These are phyloP conservation scores for Leucoptera coffeella DNA, from an alignment of 2,888 invertebrate species.

Conservation along the genomic window DNA sequence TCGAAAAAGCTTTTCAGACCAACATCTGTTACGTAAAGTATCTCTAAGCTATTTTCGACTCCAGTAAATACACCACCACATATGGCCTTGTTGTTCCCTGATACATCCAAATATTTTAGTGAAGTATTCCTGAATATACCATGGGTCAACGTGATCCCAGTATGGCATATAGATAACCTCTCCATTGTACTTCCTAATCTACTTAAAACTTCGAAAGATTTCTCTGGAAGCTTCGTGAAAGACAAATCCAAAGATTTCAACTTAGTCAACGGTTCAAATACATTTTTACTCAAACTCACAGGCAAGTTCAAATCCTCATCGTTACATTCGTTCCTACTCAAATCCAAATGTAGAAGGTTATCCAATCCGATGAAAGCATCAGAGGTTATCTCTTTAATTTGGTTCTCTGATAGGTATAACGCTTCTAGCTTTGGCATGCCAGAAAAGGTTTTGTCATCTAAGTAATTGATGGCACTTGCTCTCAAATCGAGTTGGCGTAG, in stretches of 20 bases:
- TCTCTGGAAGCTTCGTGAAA: constrained; percentile 17
- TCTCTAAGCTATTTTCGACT: constrained; percentile 24
- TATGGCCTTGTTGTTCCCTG: constrained; percentile 38
- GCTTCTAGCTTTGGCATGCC: constrained; percentile 34
- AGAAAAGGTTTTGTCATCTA: constrained; percentile 29
- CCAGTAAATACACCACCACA: constrained; percentile 17
- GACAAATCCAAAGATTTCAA: constrained; percentile 28
- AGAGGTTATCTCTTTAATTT: constrained; percentile 24
- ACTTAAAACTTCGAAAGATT: constrained; percentile 17
- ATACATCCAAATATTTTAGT: constrained; percentile 44
- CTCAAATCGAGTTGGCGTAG: constrained; percentile 51
- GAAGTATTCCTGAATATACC: constrained; percentile 29
- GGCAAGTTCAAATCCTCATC: too few relatives aligned
- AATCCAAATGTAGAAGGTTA: constrained; percentile 39
- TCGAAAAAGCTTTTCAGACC: constrained; percentile 24
- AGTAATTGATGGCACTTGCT: constrained; percentile 39
- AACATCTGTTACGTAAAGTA: constrained; percentile 34
- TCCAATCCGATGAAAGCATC: constrained; percentile 27
- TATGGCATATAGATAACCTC: constrained; percentile 34
- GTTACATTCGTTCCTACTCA: constrained; percentile 50
- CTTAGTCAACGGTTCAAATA: too few relatives aligned
- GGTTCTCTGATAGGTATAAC: constrained; percentile 50
- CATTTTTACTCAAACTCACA: too few relatives aligned
- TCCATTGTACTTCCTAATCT: constrained; percentile 13
- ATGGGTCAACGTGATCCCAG: constrained; percentile 23